phyloP scores from a whole-genome alignment of 2,113 vertebrate genomes.

The Cinclus cinclus region DNA sequence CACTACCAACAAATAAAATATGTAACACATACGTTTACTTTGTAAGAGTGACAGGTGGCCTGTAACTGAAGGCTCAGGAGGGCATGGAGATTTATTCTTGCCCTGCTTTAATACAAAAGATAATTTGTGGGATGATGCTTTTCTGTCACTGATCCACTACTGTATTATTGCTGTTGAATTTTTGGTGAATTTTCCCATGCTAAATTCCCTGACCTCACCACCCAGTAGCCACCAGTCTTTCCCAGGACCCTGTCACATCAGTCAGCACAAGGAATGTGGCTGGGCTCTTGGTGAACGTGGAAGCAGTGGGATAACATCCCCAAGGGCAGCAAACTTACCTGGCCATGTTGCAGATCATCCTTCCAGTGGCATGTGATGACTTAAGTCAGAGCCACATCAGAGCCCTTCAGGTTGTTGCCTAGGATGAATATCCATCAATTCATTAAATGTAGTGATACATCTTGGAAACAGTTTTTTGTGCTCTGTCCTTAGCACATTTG shows the following conservation, averaged over 20 bases:
- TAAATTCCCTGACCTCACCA: neutral
- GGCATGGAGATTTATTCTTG: neutral
- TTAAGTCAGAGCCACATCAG: neutral
- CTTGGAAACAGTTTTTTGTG: neutral
- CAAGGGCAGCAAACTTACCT: neutral
- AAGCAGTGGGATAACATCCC: fast-evolving
- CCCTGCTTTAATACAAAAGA: neutral
- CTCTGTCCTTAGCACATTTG: neutral
- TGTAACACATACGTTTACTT: fast-evolving
- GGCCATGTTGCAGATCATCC: neutral
- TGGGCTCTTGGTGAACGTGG: neutral
- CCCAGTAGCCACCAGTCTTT: fast-evolving
- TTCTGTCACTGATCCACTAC: neutral
- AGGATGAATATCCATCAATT: fast-evolving
- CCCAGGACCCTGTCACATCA: neutral
- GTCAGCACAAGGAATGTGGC: neutral
- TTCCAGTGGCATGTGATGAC: neutral
- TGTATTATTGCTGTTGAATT: neutral
- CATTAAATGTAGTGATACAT: neutral
- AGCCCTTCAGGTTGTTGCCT: neutral
- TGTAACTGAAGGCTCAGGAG: neutral
- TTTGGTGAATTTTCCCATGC: neutral
- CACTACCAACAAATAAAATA: neutral
- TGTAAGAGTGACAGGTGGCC: neutral
- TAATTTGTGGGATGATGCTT: neutral